phyloP scores from a whole-genome alignment of 2,888 invertebrate species.

The Leptopilina myrica region DNA sequence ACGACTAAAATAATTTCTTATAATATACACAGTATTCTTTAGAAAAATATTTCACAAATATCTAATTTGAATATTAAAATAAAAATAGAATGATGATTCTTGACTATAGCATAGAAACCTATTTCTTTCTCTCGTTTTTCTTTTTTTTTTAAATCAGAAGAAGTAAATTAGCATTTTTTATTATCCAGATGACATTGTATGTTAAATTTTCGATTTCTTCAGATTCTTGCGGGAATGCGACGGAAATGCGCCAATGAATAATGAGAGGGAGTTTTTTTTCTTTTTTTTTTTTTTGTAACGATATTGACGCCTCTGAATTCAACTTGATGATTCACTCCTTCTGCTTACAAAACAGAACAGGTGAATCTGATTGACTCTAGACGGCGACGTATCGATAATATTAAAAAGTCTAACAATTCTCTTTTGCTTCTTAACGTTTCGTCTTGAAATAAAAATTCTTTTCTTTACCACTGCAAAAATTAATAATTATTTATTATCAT shows the following conservation, averaged over 20 bases:
- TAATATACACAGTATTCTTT: not conserved
- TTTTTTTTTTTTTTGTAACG: not conserved
- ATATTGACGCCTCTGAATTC: slow-evolving; percentile 20
- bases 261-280: not conserved
- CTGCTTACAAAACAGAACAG: slow-evolving; percentile 16
- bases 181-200: slow-evolving; percentile 12
- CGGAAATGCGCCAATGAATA: slow-evolving; percentile 37
- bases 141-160: not conserved
- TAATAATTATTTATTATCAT: too few species aligned
- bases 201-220: slow-evolving; percentile 17
- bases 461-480: too few species aligned
- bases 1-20: not conserved
- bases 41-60: not conserved
- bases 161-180: slow-evolving; percentile 13
- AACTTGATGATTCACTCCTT: slow-evolving; percentile 19
- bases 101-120: not conserved
- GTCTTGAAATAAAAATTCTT: not conserved
- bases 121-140: not conserved
- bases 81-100: slow-evolving; percentile 7
- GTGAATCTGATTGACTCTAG: slow-evolving; percentile 33
- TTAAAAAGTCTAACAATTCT: not conserved
- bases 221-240: slow-evolving; percentile 25
- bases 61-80: not conserved
- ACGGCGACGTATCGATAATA: slow-evolving; percentile 14
- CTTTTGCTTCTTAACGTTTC: not conserved